Base-by-base conservation (phyloP, 1,140 invertebrate species). In the Eupristina koningsbergeri region DNA sequence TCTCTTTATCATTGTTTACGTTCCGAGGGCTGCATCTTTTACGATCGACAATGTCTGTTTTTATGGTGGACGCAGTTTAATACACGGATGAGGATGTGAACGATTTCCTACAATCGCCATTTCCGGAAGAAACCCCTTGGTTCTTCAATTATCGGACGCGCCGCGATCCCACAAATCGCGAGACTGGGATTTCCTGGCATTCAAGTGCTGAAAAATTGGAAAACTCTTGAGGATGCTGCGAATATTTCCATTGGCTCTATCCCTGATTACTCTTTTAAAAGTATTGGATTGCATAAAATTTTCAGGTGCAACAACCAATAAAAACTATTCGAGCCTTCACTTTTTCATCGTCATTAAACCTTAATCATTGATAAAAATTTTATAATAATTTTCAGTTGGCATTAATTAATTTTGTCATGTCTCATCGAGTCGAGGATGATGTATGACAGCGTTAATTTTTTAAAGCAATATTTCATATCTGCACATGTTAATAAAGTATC, bases 1-100 rank as follows among this genome's bases (percentile, higher is more conserved):
- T 36, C n/a, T 17, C 69, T 75, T 15, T 75, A 50, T 50, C 45
- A 75, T 75, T 75, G 73, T 75, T 53, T 53, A 19, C 36, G 19
- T 36, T 41, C 34, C 0, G 22, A 11, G 67, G 0, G 36, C 9
- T 1, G 19, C 26, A 41, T 41, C 41, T 71, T n/a, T 71, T 17
- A 6, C 2, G 3, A 7, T 26, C 39, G 67, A 39, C 34, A 67
- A 36, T 67, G 64, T 67, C 64, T 67, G 34, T 67, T 0, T 67
- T 36, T 67, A 67, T 15, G 22, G 31, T 15, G 7, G 34, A 15
- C 15, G 3, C 11, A 17, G 15, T 17, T 11, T 45, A 45, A 45
- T 7, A 45, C 41, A 15, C 13, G 15, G 1, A 15, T 17, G 7
- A 58, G 13, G 22, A 26, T 41, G 36, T 13, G 31, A 0, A 22